A percentile compares a stretch with the other conserved stretches of the same genome.
Conservation (phyloP, 2,888 invertebrate genomes). For the Gandaritis pyraliata region DNA sequence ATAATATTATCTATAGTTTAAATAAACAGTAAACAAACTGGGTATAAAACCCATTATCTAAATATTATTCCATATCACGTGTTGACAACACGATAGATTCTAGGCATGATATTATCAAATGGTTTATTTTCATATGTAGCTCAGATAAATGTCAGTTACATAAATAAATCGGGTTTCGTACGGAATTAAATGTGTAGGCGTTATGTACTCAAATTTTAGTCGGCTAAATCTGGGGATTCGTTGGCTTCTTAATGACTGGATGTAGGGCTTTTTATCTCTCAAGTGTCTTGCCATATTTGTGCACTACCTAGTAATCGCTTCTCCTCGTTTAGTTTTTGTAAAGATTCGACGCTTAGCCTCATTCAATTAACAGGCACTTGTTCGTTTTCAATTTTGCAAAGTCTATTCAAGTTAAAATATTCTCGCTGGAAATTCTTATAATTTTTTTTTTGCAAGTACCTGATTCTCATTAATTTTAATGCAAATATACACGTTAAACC, state of each 20-base stretch:
- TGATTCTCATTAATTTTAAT: slow-evolving; percentile 18
- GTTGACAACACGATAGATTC: slow-evolving; percentile 21
- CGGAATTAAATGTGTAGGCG: slow-evolving; percentile 26
- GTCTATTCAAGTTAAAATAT: not conserved
- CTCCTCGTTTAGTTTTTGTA: not conserved
- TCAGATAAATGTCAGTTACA: slow-evolving; percentile 54
- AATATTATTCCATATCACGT: slow-evolving; percentile 28
- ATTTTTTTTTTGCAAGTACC: slow-evolving; percentile 1
- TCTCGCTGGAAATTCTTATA: not conserved
- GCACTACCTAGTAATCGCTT: no score
- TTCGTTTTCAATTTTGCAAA: not conserved
- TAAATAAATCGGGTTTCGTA: slow-evolving; percentile 46
- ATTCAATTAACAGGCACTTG: not conserved
- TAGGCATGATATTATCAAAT: slow-evolving; percentile 28
- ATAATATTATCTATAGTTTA: no score
- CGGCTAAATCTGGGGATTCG: slow-evolving; percentile 12
- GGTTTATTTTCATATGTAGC: slow-evolving; percentile 49
- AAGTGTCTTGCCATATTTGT: no score
- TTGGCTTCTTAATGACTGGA: slow-evolving; percentile 5
- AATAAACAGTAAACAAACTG: slow-evolving; percentile 17
- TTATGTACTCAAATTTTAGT: slow-evolving; percentile 29
- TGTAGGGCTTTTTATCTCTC: slow-evolving; percentile 3
- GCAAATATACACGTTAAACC: slow-evolving; percentile 33
- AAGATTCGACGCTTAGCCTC: not conserved
- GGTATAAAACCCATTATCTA: slow-evolving; percentile 16